Evolutionary conservation across 2,888 invertebrate genomes (phyloP).

Genomic region (Micoletzkya japonica): DNA sequence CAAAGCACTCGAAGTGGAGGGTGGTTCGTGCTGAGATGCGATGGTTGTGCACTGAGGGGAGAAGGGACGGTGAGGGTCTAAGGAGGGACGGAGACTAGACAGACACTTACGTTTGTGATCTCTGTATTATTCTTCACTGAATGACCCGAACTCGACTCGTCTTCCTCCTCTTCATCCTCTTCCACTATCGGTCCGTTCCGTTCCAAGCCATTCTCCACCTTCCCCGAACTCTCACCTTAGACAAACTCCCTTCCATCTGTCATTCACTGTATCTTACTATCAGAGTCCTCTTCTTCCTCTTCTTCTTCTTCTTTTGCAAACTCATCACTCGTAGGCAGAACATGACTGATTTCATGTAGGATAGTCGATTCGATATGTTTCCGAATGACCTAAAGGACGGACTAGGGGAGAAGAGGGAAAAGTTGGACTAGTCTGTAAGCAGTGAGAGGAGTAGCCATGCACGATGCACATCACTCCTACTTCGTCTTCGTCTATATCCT

Average conservation of each 20-base stretch:
- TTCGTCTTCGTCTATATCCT: no score
- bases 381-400: constrained; percentile 62
- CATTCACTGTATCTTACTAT: constrained; percentile 23
- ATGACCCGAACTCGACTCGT: constrained; percentile 13
- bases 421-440: no score
- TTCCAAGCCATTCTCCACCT: constrained; percentile 49
- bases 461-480: no score
- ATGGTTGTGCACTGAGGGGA: neutral
- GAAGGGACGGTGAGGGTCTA: neutral
- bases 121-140: constrained; percentile 1
- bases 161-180: constrained; percentile 49
- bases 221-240: constrained; percentile 47
- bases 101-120: neutral
- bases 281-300: constrained; percentile 58
- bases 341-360: constrained; percentile 64
- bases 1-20: neutral
- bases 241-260: neutral
- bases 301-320: constrained; percentile 63
- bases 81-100: neutral
- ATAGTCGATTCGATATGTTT: constrained; percentile 64
- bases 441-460: no score
- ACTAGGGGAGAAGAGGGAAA: no score
- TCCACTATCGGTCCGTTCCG: constrained; percentile 47
- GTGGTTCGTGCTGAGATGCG: neutral
- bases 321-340: constrained; percentile 63